Conservation (phyloP, 2,888 invertebrate species). For the Callyntrura sp. region DNA sequence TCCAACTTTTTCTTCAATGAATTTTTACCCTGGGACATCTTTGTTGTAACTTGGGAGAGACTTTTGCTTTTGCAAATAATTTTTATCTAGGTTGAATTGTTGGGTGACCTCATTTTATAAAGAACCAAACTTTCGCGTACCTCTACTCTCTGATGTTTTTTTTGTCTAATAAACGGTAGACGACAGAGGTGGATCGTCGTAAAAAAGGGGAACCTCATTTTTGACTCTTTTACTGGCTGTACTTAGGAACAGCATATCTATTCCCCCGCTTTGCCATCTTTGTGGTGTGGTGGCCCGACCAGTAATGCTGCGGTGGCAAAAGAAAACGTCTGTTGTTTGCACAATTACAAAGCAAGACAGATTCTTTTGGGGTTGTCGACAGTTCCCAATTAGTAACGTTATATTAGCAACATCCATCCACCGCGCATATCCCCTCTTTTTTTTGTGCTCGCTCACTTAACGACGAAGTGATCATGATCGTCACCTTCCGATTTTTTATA, state of each 20-base stretch:
- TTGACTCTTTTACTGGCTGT: too few relatives aligned
- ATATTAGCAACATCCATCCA: constrained; percentile 21
- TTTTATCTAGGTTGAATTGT: constrained; percentile 7
- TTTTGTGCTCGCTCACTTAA: not conserved
- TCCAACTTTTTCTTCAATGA: constrained; percentile 23
- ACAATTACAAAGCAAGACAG: not conserved
- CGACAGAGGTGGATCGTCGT: too few relatives aligned
- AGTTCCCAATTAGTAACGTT: constrained; percentile 37
- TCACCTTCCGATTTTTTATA: constrained; percentile 30
- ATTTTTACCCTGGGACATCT: not conserved
- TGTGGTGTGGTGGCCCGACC: not conserved
- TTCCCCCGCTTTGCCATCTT: not conserved
- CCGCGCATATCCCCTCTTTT: constrained; percentile 10
- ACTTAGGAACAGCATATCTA: too few relatives aligned
- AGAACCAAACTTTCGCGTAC: too few relatives aligned
- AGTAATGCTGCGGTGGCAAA: not conserved
- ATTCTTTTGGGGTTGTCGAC: constrained; percentile 8
- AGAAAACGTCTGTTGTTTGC: not conserved
- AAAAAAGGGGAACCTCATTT: too few relatives aligned
- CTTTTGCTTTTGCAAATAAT: not conserved
- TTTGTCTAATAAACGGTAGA: too few relatives aligned
- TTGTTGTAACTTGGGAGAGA: not conserved
- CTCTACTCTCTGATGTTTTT: too few relatives aligned
- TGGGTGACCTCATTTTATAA: constrained; percentile 8
- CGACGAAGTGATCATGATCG: not conserved